These are phyloP conservation scores for Myiozetetes cayanensis DNA, from an alignment of 2,113 vertebrate genomes.

Conservation along the genomic window DNA sequence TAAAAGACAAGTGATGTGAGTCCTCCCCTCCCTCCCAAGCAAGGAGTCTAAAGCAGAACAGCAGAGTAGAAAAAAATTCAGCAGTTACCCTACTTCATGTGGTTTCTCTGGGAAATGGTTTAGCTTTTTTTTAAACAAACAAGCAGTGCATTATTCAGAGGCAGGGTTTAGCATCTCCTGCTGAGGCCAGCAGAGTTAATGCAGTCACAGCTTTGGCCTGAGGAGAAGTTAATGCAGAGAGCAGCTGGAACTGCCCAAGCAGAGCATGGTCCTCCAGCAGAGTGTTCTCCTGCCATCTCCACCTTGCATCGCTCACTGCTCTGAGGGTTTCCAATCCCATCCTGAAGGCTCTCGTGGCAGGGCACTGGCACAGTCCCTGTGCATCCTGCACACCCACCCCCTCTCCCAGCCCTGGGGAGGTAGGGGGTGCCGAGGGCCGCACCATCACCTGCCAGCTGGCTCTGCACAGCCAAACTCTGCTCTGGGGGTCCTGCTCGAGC, in stretches of 20 bases:
- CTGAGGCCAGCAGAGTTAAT: background rate
- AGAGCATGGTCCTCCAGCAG: background rate
- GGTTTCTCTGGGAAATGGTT: background rate
- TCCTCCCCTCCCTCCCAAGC: background rate
- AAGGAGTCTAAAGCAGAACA: background rate
- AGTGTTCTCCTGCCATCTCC: background rate
- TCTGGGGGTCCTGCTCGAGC: background rate
- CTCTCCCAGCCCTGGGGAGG: accelerated
- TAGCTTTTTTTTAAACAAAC: background rate
- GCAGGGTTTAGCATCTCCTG: background rate
- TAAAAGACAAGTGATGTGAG: background rate
- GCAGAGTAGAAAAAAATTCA: background rate
- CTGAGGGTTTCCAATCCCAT: background rate
- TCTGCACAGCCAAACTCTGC: accelerated
- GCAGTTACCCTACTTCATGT: background rate
- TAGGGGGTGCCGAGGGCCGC: accelerated
- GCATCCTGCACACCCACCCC: accelerated
- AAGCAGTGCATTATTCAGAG: background rate
- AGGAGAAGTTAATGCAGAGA: background rate
- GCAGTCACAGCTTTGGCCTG: background rate
- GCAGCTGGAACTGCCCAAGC: background rate
- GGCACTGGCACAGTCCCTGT: background rate
- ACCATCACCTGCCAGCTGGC: accelerated
- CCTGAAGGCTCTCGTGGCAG: accelerated
- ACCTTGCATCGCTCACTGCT: background rate